phyloP scores from a whole-genome alignment of 2,797 vertebrate species.

The Hyperoplus immaculatus region DNA sequence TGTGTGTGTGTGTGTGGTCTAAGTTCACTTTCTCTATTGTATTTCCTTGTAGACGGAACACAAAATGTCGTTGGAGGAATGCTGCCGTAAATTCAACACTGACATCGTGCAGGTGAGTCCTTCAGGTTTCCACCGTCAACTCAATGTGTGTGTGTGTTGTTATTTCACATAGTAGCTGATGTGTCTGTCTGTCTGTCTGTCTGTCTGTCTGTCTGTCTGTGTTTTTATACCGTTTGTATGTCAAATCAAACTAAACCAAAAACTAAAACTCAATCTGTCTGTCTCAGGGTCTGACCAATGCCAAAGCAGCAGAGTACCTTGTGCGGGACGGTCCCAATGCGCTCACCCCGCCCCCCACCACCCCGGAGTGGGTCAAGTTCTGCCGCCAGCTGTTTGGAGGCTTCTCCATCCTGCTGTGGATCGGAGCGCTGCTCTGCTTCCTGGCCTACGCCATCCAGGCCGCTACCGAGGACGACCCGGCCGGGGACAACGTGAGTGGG shows the following conservation, averaged over 20 bases:
- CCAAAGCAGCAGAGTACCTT: slow-evolving; percentile 92
- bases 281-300: slow-evolving; percentile 93
- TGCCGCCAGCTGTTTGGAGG: slow-evolving; percentile 94
- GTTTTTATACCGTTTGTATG: too few relatives aligned
- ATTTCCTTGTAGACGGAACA: slow-evolving; percentile 89
- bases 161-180: neutral
- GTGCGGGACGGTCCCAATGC: slow-evolving; percentile 91
- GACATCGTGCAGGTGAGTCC: slow-evolving; percentile 92
- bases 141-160: neutral
- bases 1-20: neutral
- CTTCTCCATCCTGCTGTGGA: slow-evolving; percentile 94
- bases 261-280: neutral
- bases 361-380: slow-evolving; percentile 95
- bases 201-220: too few relatives aligned
- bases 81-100: slow-evolving; percentile 92
- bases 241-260: too few relatives aligned
- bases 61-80: slow-evolving; percentile 96
- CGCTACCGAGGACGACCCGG: slow-evolving; percentile 90
- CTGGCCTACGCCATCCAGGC: slow-evolving; percentile 94
- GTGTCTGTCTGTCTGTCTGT: neutral
- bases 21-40: neutral
- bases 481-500: slow-evolving; percentile 89
- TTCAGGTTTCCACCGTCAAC: neutral
- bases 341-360: slow-evolving; percentile 93
- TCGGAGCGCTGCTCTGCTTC: slow-evolving; percentile 93